Conservation (phyloP, 2,797 vertebrate genomes). For the Paedocypris micromegethes region DNA sequence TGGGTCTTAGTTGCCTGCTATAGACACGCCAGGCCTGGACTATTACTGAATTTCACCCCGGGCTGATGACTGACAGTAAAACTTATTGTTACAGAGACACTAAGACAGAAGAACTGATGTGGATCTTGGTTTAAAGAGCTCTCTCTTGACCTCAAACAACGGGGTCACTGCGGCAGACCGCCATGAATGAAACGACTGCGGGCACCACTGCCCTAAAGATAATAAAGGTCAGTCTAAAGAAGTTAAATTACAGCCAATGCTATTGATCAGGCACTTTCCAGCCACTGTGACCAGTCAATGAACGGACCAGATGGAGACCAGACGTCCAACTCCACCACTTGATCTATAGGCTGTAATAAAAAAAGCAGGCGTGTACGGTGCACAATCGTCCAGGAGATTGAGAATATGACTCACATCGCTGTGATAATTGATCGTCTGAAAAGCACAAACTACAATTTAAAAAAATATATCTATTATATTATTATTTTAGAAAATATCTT, state of each 20-base stretch:
- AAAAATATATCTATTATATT: too few relatives aligned
- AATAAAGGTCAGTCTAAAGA: constrained; percentile 18
- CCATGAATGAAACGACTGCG: background rate
- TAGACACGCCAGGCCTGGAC: background rate
- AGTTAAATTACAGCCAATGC: background rate
- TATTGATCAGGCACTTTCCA: constrained; percentile 10
- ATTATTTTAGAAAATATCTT: too few relatives aligned
- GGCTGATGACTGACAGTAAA: constrained; percentile 11
- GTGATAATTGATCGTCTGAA: too few relatives aligned
- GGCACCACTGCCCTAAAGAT: constrained; percentile 4
- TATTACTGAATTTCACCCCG: background rate
- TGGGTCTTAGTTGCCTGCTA: background rate
- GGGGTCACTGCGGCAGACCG: background rate
- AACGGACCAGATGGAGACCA: constrained; percentile 2
- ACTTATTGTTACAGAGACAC: constrained; percentile 6
- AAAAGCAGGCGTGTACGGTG: too few relatives aligned
- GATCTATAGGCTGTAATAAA: too few relatives aligned
- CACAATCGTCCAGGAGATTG: too few relatives aligned
- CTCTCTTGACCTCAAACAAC: background rate
- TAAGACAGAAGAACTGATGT: constrained; percentile 1
- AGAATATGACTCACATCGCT: too few relatives aligned
- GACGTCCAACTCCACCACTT: too few relatives aligned
- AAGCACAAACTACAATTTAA: too few relatives aligned
- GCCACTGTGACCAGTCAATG: background rate
- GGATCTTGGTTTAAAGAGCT: background rate